Percentiles rank a stretch among this genome's conserved stretches.
These are phyloP conservation scores for Thamnophis elegans DNA, from an alignment of 2,797 vertebrate species.

Conservation along the genomic window DNA sequence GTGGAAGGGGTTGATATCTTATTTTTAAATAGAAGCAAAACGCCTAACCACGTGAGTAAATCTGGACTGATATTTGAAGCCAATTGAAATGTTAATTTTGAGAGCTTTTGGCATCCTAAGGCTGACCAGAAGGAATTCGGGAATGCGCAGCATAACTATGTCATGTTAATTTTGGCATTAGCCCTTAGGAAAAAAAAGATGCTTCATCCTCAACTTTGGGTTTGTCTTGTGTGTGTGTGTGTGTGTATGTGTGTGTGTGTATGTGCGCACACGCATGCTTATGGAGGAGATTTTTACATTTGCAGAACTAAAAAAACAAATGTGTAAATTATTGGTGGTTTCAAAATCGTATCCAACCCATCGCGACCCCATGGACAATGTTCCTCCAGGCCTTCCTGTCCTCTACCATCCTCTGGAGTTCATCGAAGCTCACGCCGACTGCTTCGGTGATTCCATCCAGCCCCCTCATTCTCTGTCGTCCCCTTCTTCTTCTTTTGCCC, in stretches of 20 bases:
- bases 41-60: conserved; percentile 82
- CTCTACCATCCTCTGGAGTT: too few species aligned
- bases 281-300: neutral
- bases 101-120: neutral
- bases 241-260: too few species aligned
- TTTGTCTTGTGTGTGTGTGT: neutral
- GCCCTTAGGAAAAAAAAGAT: neutral
- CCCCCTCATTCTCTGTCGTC: too few species aligned
- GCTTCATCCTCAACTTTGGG: neutral
- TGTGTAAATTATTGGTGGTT: neutral
- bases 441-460: too few species aligned
- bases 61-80: neutral
- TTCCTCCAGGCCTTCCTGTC: too few species aligned
- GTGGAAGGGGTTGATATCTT: conserved; percentile 94
- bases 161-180: neutral
- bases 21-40: conserved; percentile 85
- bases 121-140: too few species aligned
- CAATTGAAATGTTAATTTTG: neutral
- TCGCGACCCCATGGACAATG: too few species aligned
- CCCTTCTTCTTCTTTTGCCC: too few species aligned
- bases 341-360: too few species aligned
- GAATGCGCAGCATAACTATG: neutral
- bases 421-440: too few species aligned
- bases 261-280: neutral
- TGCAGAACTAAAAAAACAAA: neutral